phyloP scores from a whole-genome alignment of 2,888 invertebrate genomes.

The Luperina testacea region DNA sequence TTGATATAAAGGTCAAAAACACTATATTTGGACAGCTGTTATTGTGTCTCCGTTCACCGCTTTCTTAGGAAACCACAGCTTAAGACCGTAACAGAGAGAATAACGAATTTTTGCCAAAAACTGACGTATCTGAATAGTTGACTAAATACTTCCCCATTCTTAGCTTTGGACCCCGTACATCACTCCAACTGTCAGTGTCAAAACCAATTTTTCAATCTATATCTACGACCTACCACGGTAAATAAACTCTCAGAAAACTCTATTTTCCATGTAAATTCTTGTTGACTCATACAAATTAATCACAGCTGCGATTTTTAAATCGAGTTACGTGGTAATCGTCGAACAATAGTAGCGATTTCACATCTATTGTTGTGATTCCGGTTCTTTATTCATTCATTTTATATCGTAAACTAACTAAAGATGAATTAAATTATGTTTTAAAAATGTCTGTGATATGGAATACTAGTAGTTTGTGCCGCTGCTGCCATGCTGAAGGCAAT shows the following conservation, averaged over 20 bases:
- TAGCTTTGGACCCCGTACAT: background rate
- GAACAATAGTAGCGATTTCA: slow-evolving; percentile 28
- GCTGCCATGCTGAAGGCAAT: slow-evolving; percentile 77
- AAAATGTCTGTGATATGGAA: slow-evolving; percentile 71
- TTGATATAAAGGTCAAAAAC: background rate
- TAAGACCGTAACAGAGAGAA: too few species aligned
- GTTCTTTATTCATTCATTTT: slow-evolving; percentile 14
- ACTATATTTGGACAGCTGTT: background rate
- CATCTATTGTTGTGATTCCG: slow-evolving; percentile 43
- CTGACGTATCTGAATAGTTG: background rate
- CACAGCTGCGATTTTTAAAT: slow-evolving; percentile 1
- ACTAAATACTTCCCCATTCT: background rate
- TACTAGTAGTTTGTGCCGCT: slow-evolving; percentile 77
- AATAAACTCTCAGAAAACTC: slow-evolving; percentile 26
- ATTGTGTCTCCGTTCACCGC: background rate
- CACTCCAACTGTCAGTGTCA: slow-evolving; percentile 49
- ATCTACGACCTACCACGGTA: slow-evolving; percentile 37
- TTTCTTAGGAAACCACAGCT: background rate
- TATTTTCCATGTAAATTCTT: slow-evolving; percentile 1
- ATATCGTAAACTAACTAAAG: slow-evolving; percentile 17
- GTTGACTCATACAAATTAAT: background rate
- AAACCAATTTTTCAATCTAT: background rate
- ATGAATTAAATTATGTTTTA: slow-evolving; percentile 50
- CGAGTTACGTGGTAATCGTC: slow-evolving; percentile 34
- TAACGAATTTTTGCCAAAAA: background rate